phyloP scores from a whole-genome alignment of 2,888 invertebrate genomes.

The Netelia virgata region DNA sequence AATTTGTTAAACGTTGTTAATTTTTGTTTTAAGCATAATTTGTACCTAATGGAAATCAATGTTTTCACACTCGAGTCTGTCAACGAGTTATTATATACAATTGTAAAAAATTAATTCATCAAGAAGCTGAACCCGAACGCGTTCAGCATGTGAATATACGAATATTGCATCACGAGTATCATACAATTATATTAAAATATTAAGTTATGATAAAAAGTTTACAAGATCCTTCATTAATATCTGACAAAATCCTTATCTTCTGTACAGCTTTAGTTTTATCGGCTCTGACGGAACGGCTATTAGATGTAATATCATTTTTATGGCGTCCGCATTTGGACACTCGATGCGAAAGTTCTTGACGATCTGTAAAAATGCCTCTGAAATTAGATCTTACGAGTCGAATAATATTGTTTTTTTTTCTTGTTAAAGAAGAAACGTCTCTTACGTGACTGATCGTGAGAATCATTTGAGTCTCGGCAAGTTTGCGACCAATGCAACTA shows the following conservation, averaged over 20 bases:
- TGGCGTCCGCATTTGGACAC: constrained; percentile 85
- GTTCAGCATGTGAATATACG: not conserved
- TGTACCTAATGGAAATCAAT: not conserved
- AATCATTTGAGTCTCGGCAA: constrained; percentile 92
- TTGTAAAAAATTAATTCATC: constrained; percentile 2
- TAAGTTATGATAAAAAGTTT: constrained; percentile 32
- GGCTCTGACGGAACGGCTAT: constrained; percentile 87
- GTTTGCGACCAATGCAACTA: constrained; percentile 93
- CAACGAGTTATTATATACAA: not conserved
- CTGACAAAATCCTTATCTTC: constrained; percentile 65
- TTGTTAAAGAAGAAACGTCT: not conserved
- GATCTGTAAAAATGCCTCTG: constrained; percentile 85
- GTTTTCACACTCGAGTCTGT: not conserved
- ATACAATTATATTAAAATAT: not conserved
- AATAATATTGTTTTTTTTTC: too few relatives aligned
- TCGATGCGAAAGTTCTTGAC: constrained; percentile 86
- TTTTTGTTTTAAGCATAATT: constrained; percentile 1
- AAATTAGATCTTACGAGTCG: not conserved
- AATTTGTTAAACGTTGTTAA: constrained; percentile 6
- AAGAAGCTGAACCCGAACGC: not conserved
- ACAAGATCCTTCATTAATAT: constrained; percentile 22
- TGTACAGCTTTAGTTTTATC: constrained; percentile 84
- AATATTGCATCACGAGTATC: not conserved
- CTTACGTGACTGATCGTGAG: constrained; percentile 89
- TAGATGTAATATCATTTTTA: constrained; percentile 87